Conservation (phyloP, 2,888 invertebrate genomes). For the Megaustenia siamemsis region DNA sequence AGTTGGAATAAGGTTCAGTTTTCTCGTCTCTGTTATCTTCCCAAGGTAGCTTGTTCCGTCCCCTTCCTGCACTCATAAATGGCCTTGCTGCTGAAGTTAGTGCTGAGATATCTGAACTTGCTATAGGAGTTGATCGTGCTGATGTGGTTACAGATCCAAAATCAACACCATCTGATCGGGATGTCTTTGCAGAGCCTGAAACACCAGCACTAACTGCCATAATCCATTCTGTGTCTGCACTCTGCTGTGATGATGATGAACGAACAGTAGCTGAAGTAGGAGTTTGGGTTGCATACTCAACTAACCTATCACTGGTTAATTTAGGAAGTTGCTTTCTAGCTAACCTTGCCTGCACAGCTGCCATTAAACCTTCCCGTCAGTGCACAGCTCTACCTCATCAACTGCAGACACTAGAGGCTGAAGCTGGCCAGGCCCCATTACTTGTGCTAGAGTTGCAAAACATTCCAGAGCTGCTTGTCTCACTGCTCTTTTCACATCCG, state of each 20-base stretch:
- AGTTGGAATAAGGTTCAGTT: slow-evolving; percentile 52
- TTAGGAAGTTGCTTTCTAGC: slow-evolving; percentile 87
- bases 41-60: slow-evolving; percentile 78
- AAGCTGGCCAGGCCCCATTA: slow-evolving; percentile 83
- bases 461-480: slow-evolving; percentile 90
- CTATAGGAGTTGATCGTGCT: slow-evolving; percentile 65
- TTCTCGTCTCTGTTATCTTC: slow-evolving; percentile 71
- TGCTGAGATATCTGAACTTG: slow-evolving; percentile 57
- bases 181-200: slow-evolving; percentile 69
- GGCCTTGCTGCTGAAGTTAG: slow-evolving; percentile 68
- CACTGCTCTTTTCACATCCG: slow-evolving; percentile 87
- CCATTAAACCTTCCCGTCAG: slow-evolving; percentile 81
- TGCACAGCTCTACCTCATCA: slow-evolving; percentile 79
- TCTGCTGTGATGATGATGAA: slow-evolving; percentile 65
- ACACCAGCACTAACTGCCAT: slow-evolving; percentile 81
- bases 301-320: slow-evolving; percentile 86
- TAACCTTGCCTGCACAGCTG: slow-evolving; percentile 87
- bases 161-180: slow-evolving; percentile 68
- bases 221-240: slow-evolving; percentile 89
- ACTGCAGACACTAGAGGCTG: slow-evolving; percentile 83
- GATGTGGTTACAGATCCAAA: slow-evolving; percentile 73
- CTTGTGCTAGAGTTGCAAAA: slow-evolving; percentile 88
- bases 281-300: slow-evolving; percentile 87
- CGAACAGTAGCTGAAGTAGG: slow-evolving; percentile 81
- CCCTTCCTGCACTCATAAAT: slow-evolving; percentile 76